These are phyloP conservation scores for Diorhabda carinulata DNA, from an alignment of 1,140 invertebrate genomes.

Conservation along the genomic window DNA sequence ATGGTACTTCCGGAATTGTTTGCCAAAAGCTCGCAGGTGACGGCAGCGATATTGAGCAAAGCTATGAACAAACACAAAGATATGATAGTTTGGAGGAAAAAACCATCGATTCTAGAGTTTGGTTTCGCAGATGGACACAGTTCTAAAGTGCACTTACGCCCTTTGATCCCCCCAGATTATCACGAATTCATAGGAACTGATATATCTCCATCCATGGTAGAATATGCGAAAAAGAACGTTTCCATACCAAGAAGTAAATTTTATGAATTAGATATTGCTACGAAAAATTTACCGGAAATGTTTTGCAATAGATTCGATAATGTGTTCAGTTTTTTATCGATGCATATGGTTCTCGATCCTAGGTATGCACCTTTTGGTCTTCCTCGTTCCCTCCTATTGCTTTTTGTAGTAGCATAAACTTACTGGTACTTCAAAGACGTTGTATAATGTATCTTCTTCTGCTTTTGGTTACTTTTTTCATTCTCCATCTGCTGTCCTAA, in stretches of 20 bases:
- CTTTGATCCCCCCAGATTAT: background rate
- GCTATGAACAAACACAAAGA: background rate
- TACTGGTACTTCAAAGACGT: background rate
- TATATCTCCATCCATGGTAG: background rate
- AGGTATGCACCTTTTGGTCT: background rate
- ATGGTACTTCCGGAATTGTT: constrained; percentile 3
- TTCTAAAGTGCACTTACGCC: background rate
- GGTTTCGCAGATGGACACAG: background rate
- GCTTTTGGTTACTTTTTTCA: background rate
- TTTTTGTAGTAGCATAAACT: no score
- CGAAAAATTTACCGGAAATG: background rate
- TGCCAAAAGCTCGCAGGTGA: constrained; percentile 9
- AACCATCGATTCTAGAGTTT: background rate
- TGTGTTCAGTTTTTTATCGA: background rate
- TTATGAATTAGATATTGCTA: background rate
- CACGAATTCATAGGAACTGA: background rate
- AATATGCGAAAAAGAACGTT: constrained; percentile 1
- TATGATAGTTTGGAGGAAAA: background rate
- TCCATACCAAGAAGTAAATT: background rate
- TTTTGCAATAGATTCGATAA: constrained; percentile 2
- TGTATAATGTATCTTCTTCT: background rate
- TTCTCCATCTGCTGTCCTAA: background rate
- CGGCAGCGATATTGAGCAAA: constrained; percentile 6
- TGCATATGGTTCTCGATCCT: background rate
- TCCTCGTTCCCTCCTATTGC: no score